Evolutionary conservation across 2,797 vertebrate genomes (phyloP).

Genomic region (Coreius guichenoti): DNA sequence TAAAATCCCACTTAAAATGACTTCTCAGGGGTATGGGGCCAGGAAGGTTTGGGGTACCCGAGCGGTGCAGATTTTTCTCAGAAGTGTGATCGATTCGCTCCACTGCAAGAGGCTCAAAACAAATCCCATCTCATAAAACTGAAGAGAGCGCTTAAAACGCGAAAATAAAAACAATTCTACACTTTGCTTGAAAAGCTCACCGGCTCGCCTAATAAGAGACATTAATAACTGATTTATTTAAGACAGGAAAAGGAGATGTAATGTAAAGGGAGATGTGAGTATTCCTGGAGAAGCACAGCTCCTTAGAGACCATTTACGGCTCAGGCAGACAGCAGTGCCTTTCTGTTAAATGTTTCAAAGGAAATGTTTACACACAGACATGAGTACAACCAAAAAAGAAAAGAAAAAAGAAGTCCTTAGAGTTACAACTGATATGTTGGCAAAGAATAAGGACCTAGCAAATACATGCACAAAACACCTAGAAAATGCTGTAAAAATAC

Average conservation of each 20-base stretch:
- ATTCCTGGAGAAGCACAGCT: slow-evolving; percentile 52
- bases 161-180: slow-evolving; percentile 72
- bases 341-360: slow-evolving; percentile 52
- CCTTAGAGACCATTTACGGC: slow-evolving; percentile 51
- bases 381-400: slow-evolving; percentile 9
- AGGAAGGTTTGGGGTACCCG: slow-evolving; percentile 5
- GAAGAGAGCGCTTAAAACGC: slow-evolving; percentile 66
- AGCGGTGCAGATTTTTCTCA: slow-evolving; percentile 20
- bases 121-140: slow-evolving; percentile 74
- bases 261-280: slow-evolving; percentile 48
- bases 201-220: slow-evolving; percentile 66
- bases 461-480: background rate
- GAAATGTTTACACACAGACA: slow-evolving; percentile 38
- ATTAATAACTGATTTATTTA: slow-evolving; percentile 70
- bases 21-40: background rate
- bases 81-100: slow-evolving; percentile 29
- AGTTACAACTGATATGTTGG: slow-evolving; percentile 34
- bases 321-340: slow-evolving; percentile 20
- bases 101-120: slow-evolving; percentile 54
- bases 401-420: slow-evolving; percentile 20
- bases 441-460: background rate
- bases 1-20: slow-evolving; percentile 38
- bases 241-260: slow-evolving; percentile 19
- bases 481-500: background rate
- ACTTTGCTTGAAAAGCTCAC: slow-evolving; percentile 59